phyloP scores from a whole-genome alignment of 2,888 invertebrate genomes.

The Endotricha flammealis region DNA sequence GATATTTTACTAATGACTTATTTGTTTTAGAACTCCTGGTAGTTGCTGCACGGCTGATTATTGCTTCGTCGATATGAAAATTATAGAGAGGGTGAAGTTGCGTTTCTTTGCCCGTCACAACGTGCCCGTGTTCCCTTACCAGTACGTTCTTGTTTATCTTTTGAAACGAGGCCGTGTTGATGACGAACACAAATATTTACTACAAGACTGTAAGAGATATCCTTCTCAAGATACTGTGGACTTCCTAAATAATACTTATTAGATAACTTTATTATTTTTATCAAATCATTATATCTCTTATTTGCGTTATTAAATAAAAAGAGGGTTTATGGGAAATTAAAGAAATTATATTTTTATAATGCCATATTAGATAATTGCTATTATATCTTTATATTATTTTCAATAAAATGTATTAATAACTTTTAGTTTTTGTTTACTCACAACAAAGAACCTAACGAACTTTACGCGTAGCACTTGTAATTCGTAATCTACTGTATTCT shows the following conservation, averaged over 20 bases:
- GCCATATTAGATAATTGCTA: conserved; percentile 31
- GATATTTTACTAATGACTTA: background rate
- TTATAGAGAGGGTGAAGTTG: conserved; percentile 65
- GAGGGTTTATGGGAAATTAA: conserved; percentile 7
- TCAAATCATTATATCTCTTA: too few species aligned
- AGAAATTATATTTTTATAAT: conserved; percentile 26
- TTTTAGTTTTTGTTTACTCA: background rate
- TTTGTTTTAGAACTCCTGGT: conserved; percentile 55
- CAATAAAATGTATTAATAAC: background rate
- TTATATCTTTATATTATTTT: background rate
- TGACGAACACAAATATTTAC: conserved; percentile 62
- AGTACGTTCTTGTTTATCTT: conserved; percentile 63
- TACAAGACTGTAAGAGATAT: conserved; percentile 60
- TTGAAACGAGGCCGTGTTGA: conserved; percentile 59
- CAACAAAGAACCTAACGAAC: background rate
- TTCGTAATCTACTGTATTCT: conserved; percentile 13
- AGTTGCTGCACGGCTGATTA: conserved; percentile 70
- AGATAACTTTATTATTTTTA: too few species aligned
- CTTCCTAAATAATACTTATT: conserved; percentile 62
- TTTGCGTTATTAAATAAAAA: too few species aligned
- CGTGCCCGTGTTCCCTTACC: conserved; percentile 69
- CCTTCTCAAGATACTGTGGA: conserved; percentile 51
- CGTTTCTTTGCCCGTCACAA: conserved; percentile 67
- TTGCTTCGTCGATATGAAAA: conserved; percentile 72
- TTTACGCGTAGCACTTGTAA: background rate